Conservation (phyloP, 2,797 vertebrate species). For the Rallus crepitans region DNA sequence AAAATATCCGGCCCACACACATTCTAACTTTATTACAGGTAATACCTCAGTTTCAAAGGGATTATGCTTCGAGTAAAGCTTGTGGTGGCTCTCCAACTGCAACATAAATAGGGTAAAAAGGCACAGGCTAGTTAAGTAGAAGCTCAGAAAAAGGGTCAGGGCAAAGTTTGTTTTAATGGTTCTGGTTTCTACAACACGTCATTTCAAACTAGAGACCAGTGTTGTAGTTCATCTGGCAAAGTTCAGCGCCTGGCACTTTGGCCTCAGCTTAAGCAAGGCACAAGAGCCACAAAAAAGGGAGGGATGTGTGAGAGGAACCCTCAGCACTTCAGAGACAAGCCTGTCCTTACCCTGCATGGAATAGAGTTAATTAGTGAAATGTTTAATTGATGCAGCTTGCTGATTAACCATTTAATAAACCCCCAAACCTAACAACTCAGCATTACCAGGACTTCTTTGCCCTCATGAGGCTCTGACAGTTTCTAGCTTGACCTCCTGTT, state of each 20-base stretch:
- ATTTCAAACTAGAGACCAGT: background rate
- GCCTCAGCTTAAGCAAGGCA: background rate
- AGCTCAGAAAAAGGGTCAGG: background rate
- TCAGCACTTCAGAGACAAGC: background rate
- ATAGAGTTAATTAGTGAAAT: background rate
- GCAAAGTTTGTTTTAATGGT: background rate
- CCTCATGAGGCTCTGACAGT: background rate
- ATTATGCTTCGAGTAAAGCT: background rate
- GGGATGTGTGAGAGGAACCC: background rate
- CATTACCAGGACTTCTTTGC: background rate
- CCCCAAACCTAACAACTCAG: background rate
- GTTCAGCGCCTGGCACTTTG: background rate
- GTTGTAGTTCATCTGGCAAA: background rate
- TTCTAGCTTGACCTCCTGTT: conserved; percentile 9
- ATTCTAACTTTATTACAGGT: background rate
- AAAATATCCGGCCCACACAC: background rate
- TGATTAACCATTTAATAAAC: background rate
- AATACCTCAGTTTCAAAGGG: background rate
- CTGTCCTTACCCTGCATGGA: background rate
- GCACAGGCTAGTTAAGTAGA: background rate
- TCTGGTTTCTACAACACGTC: background rate
- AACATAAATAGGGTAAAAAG: background rate
- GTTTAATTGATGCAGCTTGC: background rate
- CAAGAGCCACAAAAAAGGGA: background rate
- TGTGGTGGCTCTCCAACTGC: background rate